Conservation (phyloP, 1,140 invertebrate genomes). For the Pseudomyrmex flavicornis region DNA sequence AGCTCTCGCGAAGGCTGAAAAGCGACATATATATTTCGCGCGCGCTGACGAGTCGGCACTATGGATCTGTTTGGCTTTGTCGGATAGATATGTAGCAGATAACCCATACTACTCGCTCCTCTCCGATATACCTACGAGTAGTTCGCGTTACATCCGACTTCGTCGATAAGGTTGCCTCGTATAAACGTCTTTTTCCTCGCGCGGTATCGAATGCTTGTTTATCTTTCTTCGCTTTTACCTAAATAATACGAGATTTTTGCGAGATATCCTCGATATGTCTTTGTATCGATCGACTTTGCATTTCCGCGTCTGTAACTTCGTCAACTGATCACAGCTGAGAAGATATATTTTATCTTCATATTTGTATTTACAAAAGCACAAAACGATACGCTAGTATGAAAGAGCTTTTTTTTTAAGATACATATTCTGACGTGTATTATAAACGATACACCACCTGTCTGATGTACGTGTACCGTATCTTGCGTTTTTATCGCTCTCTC, state of each 20-base stretch:
- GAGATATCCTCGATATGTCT: not conserved
- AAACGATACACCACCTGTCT: no score
- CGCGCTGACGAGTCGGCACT: slow-evolving; percentile 57
- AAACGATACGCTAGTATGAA: not conserved
- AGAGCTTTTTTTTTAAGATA: not conserved
- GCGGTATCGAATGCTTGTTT: slow-evolving; percentile 27
- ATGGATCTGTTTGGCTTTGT: slow-evolving; percentile 67
- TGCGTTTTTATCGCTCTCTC: not conserved
- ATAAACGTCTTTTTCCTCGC: slow-evolving; percentile 51
- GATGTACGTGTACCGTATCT: no score
- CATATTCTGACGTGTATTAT: not conserved
- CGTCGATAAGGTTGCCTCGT: slow-evolving; percentile 56
- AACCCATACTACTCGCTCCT: slow-evolving; percentile 49
- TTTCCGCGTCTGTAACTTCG: not conserved
- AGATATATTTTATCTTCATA: no score
- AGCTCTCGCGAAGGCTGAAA: slow-evolving; percentile 37
- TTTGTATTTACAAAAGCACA: not conserved
- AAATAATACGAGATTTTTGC: slow-evolving; percentile 30
- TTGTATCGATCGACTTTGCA: not conserved
- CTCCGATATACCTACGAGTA: slow-evolving; percentile 37
- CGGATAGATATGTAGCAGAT: slow-evolving; percentile 68
- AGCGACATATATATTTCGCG: slow-evolving; percentile 55
- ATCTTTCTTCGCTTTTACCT: slow-evolving; percentile 14
- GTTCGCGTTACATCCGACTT: slow-evolving; percentile 57
- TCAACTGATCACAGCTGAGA: not conserved